A percentile compares a stretch with the other conserved stretches of the same genome.
Conservation (phyloP, 2,888 invertebrate genomes). For the Epinotia demarniana region DNA sequence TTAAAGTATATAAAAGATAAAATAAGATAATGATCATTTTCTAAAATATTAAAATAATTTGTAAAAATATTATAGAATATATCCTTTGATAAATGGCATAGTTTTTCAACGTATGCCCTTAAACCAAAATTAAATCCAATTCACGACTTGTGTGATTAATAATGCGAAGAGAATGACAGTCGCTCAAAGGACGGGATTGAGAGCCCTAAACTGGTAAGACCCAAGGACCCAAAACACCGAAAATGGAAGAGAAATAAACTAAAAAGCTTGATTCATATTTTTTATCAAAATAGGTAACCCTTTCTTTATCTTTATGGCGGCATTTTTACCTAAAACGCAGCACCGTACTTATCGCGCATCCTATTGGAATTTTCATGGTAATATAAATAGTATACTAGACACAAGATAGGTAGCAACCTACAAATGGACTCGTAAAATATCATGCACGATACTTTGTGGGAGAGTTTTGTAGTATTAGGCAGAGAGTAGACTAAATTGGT, state of each 20-base stretch:
- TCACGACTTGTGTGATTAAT: no score
- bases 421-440: constrained; percentile 5
- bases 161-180: no score
- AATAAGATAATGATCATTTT: no score
- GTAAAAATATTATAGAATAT: no score
- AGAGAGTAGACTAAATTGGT: constrained; percentile 1
- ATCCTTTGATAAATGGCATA: no score
- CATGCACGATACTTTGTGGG: neutral
- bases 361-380: constrained; percentile 3
- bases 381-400: constrained; percentile 18
- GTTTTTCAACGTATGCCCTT: no score
- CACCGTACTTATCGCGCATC: neutral
- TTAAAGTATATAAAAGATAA: no score
- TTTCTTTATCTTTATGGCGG: constrained; percentile 9
- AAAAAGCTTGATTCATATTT: neutral
- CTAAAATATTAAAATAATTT: no score
- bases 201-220: neutral
- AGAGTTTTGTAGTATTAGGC: neutral
- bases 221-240: neutral
- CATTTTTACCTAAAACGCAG: constrained; percentile 8
- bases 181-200: neutral
- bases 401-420: constrained; percentile 16
- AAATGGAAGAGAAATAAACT: neutral
- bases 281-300: neutral
- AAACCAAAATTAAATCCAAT: no score